Evolutionary conservation across 2,888 invertebrate genomes (phyloP), one percentile per base, ranked within the genome.

Genomic region (Agapostemon virescens): DNA sequence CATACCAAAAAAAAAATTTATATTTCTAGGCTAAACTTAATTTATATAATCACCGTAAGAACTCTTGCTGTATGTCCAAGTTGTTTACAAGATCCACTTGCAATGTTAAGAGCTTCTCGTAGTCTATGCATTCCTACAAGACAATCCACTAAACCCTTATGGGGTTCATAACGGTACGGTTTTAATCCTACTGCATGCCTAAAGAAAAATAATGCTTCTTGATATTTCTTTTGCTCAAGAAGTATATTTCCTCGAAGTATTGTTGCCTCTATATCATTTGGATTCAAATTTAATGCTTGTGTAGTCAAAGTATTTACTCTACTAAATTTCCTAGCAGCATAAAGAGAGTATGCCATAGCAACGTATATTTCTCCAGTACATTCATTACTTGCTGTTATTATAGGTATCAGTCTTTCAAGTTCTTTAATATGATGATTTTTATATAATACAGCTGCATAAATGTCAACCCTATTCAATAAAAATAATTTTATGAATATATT

Each of bases 61-160:
- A 96, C 95, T 87, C 97, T 93, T 0, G 97, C 95, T 70, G 95
- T 95, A 81, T 95, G 95, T 36, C 96, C 96, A 69, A 97, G 94
- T 82, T 95, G 95, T 88, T 96, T 96, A 75, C 96, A 95, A 69
- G 96, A 95, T 90, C 95, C 94, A 26, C 95, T 94, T 0, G 97
- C 96, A 89, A 96, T 94, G 17, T 95, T 94, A 17, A 96, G 94
- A 0, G 97, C 97, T 89, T 97, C 97, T 88, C 96, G 93, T 40
- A 95, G 92, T 74, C 96, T 93, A 85, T 95, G 95, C 90, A 95
- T 93, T 2, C 95, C 95, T 58, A 96, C 92, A 88, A 96, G 96
- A 90, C 96, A 95, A 85, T 96, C 96, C 2, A 96, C 95, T 40
- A 97, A 91, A n/a, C 96, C 96, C 92, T 96, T 95, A 90, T 97